Evolutionary conservation across 1,140 invertebrate species (phyloP), one percentile per base, ranked within the genome.

Genomic region (Halesus radiatus): DNA sequence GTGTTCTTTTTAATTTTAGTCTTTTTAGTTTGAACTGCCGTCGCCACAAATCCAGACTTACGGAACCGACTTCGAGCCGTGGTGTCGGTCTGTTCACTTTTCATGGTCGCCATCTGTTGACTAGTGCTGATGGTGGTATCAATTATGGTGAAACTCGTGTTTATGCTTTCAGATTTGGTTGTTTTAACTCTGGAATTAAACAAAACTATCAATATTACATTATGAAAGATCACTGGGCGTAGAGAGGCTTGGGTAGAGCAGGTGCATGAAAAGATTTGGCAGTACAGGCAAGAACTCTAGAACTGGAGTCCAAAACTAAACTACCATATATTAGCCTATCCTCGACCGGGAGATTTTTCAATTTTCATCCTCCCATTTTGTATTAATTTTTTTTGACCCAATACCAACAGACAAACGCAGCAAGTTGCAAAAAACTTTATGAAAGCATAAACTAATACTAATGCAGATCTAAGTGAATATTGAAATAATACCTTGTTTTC

Each of bases 31-130:
- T 90, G 88, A 62, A 91, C 87, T 8, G 90, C 91, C 20, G 91
- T 92, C 18, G 91, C 88, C 3, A 92, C 91, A 82, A 91, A 87
- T n/a, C 90, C 91, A 78, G 89, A 87, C 84, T 92, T 92, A 84
- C 90, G 90, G 82, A 93, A 92, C 79, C 89, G 90, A 80, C 85
- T 88, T 77, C 88, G 89, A 54, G 86, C 80, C 6, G 87, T 85
- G 23, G 76, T 78, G 15, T 85, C 87, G 80, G 84, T 83, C 86
- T 88, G 85, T 78, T 89, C 85, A 74, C 60, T 84, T 84, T 88
- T 85, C 84, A 87, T 81, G 79, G 87, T 84, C 16, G 88, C 88
- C 84, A 89, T 87, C 62, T 91, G 87, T 37, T 89, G 88, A 76
- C 89, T 87, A 78, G 87, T 89, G 79, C 87, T 89, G 68, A 82